These are phyloP conservation scores for Chiloscyllium punctatum DNA, from an alignment of 2,797 vertebrate species.

Conservation along the genomic window DNA sequence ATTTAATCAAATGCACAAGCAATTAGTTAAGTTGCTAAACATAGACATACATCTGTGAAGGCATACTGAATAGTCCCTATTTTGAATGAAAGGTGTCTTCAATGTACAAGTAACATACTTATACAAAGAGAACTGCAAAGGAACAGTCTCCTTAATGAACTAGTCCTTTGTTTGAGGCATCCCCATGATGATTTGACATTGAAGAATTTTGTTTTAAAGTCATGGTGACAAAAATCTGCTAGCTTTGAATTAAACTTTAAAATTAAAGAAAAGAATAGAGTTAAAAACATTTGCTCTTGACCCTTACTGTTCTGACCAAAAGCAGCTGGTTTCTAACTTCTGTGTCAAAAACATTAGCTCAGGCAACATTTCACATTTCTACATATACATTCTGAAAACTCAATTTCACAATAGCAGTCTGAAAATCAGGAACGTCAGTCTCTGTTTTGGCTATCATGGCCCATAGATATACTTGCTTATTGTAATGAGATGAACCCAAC, in stretches of 20 bases:
- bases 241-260: not conserved
- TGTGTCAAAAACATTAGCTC: not conserved
- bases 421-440: not conserved
- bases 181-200: not conserved
- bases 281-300: not conserved
- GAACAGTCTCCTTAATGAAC: not conserved
- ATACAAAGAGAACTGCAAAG: not conserved
- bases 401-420: not conserved
- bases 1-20: not conserved
- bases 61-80: not conserved
- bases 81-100: not conserved
- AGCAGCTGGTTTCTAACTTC: not conserved
- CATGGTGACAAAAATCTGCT: not conserved
- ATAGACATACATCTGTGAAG: not conserved
- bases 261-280: not conserved
- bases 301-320: not conserved
- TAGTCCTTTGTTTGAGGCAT: not conserved
- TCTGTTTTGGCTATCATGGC: not conserved
- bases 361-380: not conserved
- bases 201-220: not conserved
- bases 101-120: not conserved
- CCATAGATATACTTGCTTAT: not conserved
- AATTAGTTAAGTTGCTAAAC: not conserved
- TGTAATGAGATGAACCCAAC: not conserved
- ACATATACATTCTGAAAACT: not conserved